Percentiles rank a stretch among this genome's conserved stretches.
Evolutionary conservation across 1,140 invertebrate species (phyloP).

Genomic region (Trichonephila clavipes): DNA sequence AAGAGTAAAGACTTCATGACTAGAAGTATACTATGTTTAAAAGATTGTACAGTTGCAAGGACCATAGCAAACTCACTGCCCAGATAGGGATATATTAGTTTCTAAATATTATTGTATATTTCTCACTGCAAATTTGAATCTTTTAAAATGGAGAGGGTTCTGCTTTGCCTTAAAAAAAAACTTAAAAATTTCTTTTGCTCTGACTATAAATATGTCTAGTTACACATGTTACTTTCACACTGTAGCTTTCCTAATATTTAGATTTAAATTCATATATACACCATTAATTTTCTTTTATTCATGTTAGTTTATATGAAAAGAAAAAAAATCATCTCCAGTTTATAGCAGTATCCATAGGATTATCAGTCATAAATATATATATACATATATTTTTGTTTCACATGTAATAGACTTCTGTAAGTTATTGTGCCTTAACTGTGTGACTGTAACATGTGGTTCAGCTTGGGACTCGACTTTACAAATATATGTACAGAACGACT

Average conservation of each 20-base stretch:
- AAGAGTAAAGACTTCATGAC: neutral
- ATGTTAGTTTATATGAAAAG: constrained; percentile 1
- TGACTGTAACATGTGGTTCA: constrained; percentile 76
- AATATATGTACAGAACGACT: constrained; percentile 46
- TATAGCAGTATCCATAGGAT: constrained; percentile 43
- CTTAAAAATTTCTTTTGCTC: constrained; percentile 2
- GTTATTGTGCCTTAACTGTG: constrained; percentile 76
- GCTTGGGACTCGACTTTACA: constrained; percentile 55
- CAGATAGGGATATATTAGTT: neutral
- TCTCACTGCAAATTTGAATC: neutral
- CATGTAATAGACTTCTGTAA: constrained; percentile 62
- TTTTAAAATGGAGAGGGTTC: constrained; percentile 34
- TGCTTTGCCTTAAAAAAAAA: constrained; percentile 3
- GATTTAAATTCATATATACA: constrained; percentile 10
- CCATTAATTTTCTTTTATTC: neutral
- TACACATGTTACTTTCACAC: constrained; percentile 76
- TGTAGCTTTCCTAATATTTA: constrained; percentile 61
- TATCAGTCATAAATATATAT: constrained; percentile 16
- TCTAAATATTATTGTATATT: neutral
- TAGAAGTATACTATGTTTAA: neutral
- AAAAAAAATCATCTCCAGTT: neutral
- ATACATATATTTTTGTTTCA: neutral
- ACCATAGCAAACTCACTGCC: neutral
- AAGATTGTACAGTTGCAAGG: neutral
- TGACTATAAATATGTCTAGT: constrained; percentile 42